phyloP scores from a whole-genome alignment of 2,797 vertebrate species.

The Clamator glandarius region DNA sequence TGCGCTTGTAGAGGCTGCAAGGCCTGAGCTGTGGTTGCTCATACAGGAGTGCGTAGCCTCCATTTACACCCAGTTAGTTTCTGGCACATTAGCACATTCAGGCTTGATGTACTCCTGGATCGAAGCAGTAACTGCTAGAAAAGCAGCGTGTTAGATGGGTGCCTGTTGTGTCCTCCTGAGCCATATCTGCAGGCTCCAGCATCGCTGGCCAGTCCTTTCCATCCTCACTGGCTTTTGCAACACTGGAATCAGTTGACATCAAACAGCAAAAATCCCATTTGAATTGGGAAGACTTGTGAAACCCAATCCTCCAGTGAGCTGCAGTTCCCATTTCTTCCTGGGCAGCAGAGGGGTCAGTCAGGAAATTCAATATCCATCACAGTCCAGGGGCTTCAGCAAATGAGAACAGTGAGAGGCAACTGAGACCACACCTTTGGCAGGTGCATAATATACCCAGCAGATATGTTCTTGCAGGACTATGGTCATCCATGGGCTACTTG shows the following conservation, averaged over 20 bases:
- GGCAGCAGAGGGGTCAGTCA: neutral
- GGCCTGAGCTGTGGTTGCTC: fast-evolving
- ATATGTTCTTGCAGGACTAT: neutral
- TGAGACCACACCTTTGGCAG: neutral
- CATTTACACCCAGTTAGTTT: neutral
- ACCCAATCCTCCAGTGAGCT: neutral
- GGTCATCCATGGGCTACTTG: neutral
- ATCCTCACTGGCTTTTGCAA: neutral
- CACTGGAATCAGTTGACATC: neutral
- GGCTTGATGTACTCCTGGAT: neutral
- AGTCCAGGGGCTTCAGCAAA: neutral
- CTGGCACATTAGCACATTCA: neutral
- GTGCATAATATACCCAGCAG: fast-evolving
- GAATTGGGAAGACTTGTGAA: neutral
- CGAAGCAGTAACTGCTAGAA: neutral
- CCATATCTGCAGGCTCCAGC: neutral
- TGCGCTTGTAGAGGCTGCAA: fast-evolving
- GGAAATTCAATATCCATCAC: neutral
- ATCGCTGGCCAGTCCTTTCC: neutral
- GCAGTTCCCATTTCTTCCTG: neutral
- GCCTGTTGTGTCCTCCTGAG: neutral
- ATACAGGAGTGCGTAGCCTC: neutral
- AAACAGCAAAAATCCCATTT: neutral
- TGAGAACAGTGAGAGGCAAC: neutral
- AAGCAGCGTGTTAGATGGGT: neutral